Evolutionary conservation across 1,140 invertebrate species (phyloP).

Genomic region (Temnothorax longispinosus): DNA sequence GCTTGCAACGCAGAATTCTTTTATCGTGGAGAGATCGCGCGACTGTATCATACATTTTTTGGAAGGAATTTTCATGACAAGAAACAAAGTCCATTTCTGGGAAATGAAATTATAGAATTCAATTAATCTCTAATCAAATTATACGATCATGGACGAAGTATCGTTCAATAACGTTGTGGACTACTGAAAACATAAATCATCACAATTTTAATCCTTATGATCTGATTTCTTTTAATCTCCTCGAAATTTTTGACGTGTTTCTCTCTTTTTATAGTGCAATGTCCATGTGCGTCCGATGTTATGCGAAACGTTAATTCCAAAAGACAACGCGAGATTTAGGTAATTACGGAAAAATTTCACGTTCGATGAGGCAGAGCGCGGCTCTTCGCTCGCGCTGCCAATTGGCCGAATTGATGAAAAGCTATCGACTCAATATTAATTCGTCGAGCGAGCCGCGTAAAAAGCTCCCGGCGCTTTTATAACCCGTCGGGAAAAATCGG

Average conservation of each 20-base stretch:
- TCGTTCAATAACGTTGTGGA: background rate
- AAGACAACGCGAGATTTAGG: background rate
- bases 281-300: background rate
- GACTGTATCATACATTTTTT: background rate
- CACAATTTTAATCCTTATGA: background rate
- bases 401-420: conserved; percentile 49
- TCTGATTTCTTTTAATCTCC: background rate
- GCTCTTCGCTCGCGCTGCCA: background rate
- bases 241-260: background rate
- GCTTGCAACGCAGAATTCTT: background rate
- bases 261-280: background rate
- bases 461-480: conserved; percentile 46
- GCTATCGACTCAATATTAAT: conserved; percentile 51
- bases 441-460: conserved; percentile 33
- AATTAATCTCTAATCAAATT: background rate
- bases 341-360: conserved; percentile 21
- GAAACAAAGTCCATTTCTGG: background rate
- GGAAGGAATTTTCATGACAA: background rate
- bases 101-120: conserved; percentile 5
- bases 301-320: background rate
- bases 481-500: conserved; percentile 18
- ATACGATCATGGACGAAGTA: background rate
- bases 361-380: background rate
- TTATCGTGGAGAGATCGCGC: background rate
- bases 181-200: background rate